Base-by-base conservation (phyloP, 2,113 vertebrate species). In the Pseudorasbora parva region DNA sequence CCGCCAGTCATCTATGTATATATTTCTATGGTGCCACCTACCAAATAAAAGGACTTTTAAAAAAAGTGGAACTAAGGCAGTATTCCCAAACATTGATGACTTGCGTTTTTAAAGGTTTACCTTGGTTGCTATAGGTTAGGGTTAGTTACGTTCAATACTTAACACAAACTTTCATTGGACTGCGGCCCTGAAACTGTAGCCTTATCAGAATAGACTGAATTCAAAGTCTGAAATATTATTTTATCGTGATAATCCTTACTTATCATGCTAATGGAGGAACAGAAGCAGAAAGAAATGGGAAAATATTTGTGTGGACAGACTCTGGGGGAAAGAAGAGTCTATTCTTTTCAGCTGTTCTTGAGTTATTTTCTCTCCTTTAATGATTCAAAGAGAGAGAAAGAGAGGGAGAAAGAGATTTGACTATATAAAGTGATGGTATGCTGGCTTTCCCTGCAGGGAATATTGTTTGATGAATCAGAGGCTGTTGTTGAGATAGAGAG, bases 391-490 rank as follows among this genome's bases (percentile, higher is more conserved):
- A 23, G 30, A 59, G 19, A 23, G 37, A 47, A 45, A 54, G 47
- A 49, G 23, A 51, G 19, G 57, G 14, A 19, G 56, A 49, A 43
- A 37, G 41, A 72, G 17, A 62, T 56, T 72, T 79, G 66, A 79
- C 76, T 84, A 80, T 84, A 84, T 84, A 84, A 84, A 84, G 83
- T 33, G 54, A 84, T 79, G 83, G 76, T 62, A 84, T 84, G 76
- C 41, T 79, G 54, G 37, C 41, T 60, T 60, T 83, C 56, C 82
- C 82, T 84, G 37, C 83, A 80, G 76, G 83, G 76, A 84, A 84
- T 79, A 80, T 4, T 45, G 64, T 84, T 72, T 79, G 64, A 84
- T 71, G 64, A 79, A 79, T 84, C 83, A 79, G 37, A 79, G 81
- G 76, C 69, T 80, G 83, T 11, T 78, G 74, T 57, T 60, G 56